These are phyloP conservation scores for Bombycilla garrulus DNA, from an alignment of 2,113 vertebrate genomes.

Conservation along the genomic window DNA sequence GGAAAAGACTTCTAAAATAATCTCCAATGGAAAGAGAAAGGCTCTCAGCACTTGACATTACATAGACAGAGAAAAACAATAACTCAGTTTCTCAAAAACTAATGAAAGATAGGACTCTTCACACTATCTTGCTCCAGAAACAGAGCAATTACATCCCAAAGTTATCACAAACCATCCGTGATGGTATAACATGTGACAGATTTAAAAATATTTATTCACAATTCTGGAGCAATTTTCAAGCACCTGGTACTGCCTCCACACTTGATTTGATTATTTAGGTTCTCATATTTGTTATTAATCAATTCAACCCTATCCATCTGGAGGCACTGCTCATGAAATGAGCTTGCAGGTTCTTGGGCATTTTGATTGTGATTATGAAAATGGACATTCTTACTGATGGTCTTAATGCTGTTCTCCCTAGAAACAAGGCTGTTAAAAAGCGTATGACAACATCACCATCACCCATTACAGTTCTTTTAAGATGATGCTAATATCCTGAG, in stretches of 20 bases:
- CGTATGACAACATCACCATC: background rate
- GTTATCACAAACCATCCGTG: background rate
- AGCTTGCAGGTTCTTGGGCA: background rate
- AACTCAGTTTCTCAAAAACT: background rate
- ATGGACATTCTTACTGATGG: background rate
- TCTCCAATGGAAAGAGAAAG: background rate
- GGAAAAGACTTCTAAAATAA: background rate
- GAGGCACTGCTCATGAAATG: background rate
- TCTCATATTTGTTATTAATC: background rate
- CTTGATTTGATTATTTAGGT: background rate
- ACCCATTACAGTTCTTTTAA: background rate
- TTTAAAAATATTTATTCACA: background rate
- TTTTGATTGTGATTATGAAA: background rate
- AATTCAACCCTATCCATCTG: background rate
- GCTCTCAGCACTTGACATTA: background rate
- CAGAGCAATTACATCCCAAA: background rate
- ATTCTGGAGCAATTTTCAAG: background rate
- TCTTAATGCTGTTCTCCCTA: background rate
- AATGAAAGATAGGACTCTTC: background rate
- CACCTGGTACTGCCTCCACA: background rate
- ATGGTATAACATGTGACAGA: background rate
- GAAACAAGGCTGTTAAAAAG: background rate
- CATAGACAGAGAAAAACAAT: background rate
- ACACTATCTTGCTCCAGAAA: background rate
- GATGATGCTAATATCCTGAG: background rate